phyloP scores from a whole-genome alignment of 1,140 invertebrate genomes.

The Danaus plexippus region DNA sequence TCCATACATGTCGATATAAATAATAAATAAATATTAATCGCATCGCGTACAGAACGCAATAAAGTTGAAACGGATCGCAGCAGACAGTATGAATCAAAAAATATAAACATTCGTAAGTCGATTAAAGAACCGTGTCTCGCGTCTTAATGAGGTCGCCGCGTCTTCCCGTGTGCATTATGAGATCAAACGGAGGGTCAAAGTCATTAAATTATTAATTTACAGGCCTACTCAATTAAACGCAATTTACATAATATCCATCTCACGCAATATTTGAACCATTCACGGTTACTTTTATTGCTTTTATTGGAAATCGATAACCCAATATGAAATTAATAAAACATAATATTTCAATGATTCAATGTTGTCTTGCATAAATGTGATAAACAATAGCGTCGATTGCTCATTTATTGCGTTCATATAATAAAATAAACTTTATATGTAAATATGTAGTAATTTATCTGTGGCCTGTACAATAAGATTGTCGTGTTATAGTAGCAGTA shows the following conservation, averaged over 20 bases:
- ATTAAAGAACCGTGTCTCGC: slow-evolving; percentile 47
- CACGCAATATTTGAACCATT: slow-evolving; percentile 11
- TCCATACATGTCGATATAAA: too few relatives aligned
- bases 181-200: slow-evolving; percentile 54
- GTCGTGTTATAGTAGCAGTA: slow-evolving; percentile 11
- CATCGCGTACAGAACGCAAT: too few relatives aligned
- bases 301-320: too few relatives aligned
- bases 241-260: slow-evolving; percentile 31
- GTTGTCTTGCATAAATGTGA: too few relatives aligned
- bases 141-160: slow-evolving; percentile 55
- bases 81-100: slow-evolving; percentile 18
- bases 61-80: neutral
- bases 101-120: slow-evolving; percentile 37
- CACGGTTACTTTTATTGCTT: too few relatives aligned
- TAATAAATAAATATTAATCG: too few relatives aligned
- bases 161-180: slow-evolving; percentile 55
- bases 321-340: too few relatives aligned
- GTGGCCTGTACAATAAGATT: slow-evolving; percentile 19
- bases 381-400: too few relatives aligned
- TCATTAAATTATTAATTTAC: slow-evolving; percentile 62
- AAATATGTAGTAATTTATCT: slow-evolving; percentile 17
- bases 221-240: slow-evolving; percentile 57
- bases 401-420: too few relatives aligned
- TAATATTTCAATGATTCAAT: too few relatives aligned
- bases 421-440: neutral